Evolutionary conservation across 2,113 vertebrate genomes (phyloP), one percentile per base, ranked within the genome.

Genomic region (Litocranius walleri): DNA sequence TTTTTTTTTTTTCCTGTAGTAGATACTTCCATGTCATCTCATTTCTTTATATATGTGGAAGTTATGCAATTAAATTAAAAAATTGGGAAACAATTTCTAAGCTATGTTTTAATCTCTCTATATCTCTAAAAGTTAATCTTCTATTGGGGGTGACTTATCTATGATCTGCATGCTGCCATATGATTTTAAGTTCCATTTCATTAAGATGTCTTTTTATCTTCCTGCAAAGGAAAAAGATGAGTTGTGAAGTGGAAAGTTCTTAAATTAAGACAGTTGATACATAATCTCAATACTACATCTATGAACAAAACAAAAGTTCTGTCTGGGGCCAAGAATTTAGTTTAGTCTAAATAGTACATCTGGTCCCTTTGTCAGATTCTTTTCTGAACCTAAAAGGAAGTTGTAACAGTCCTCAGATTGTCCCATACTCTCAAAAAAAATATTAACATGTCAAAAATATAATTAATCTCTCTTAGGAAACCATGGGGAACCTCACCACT

Each of bases 201-300:
- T 97, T 98, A 95, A 92, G 74, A 88, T 95, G 50, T 97, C 77
- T 97, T 98, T 97, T 98, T 17, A 94, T 33, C 91, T 88, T 97
- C 67, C 1, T 5, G 45, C 56, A 43, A 87, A 97, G 59, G 94
- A 92, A 98, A 96, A 64, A 92, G 50, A 59, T 88, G 91, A 97
- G 30, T 92, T 92, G 33, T 0, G 0, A 96, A 78, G 59, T 57
- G 29, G 71, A 62, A 98, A 74, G 9, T 92, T 95, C 74, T 97
- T 96, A 96, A 97, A 98, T 86, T 52, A 91, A 59, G 78, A 67
- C 17, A 90, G 86, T 94, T 81, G 0, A 45, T 7, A 91, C 77
- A 95, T 97, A 91, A 82, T 30, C 77, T 67, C 95, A 80, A 52
- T 97, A 90, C 64, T 95, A 56, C 25, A 97, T 17, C 77, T 89